These are phyloP conservation scores for Lithophane ornitopus DNA, from an alignment of 2,888 invertebrate genomes.

Conservation along the genomic window DNA sequence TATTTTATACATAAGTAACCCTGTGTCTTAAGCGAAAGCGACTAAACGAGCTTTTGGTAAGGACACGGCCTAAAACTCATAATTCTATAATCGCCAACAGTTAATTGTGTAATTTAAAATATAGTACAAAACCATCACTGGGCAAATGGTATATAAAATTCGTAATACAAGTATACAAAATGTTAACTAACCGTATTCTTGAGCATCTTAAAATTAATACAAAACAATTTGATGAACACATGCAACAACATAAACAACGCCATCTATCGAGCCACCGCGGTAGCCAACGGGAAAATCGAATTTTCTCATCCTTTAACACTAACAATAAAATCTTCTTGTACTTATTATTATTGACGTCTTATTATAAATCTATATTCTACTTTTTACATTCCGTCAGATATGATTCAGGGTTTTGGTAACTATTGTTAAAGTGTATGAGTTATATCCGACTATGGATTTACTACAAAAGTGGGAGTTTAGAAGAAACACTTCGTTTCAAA, in stretches of 20 bases:
- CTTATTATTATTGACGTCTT: slow-evolving; percentile 64
- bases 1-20: background rate
- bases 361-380: slow-evolving; percentile 53
- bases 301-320: slow-evolving; percentile 45
- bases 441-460: slow-evolving; percentile 50
- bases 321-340: slow-evolving; percentile 65
- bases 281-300: slow-evolving; percentile 37
- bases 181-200: slow-evolving; percentile 41
- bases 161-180: slow-evolving; percentile 35
- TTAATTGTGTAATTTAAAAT: background rate
- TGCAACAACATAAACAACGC: slow-evolving; percentile 27
- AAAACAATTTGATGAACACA: slow-evolving; percentile 24
- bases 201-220: slow-evolving; percentile 52
- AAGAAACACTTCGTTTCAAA: slow-evolving; percentile 34
- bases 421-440: slow-evolving; percentile 50
- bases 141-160: slow-evolving; percentile 30
- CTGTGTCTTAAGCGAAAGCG: background rate
- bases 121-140: slow-evolving; percentile 6
- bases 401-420: slow-evolving; percentile 58
- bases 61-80: background rate
- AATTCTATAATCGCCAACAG: background rate
- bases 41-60: background rate
- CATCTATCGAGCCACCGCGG: slow-evolving; percentile 22
- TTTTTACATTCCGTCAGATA: slow-evolving; percentile 67
- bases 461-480: slow-evolving; percentile 51